Base-by-base conservation (phyloP, 2,888 invertebrate genomes). In the Glaucopsyche alexis region DNA sequence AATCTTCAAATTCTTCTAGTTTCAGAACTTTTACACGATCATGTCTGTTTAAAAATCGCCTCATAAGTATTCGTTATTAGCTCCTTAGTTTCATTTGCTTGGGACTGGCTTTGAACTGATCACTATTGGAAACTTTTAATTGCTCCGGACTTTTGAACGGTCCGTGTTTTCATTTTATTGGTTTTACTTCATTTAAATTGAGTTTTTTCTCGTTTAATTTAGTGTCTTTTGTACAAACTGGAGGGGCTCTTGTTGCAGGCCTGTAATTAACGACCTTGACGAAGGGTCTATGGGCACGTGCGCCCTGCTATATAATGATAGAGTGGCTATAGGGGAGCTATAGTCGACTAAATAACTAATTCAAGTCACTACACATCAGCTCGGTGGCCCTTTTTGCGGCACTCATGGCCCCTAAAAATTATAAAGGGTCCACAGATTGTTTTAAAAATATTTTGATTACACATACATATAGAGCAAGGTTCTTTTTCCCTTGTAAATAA, bases 291-390 rank as follows among this genome's bases (percentile, higher is more conserved):
- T 78, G 85, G 89, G 86, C 93, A 92, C 93, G 93, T 91, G 93
- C 88, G 81, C 80, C 80, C 79, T 85, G 84, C 86, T 87, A 89
- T 90, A 86, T 91, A 92, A 92, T 91, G 90, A 91, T 90, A 90
- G 89, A 92, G 90, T 91, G 85, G 88, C 88, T 85, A 80, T 81
- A 87, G 91, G 91, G 90, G 91, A 86, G 84, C 84, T 82, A 86
- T 88, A 88, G 88, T 88, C 89, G 90, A 90, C 90, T 89, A 89
- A 89, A 93, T 92, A 87, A 91, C 93, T 91, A 92, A 93, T 93
- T 91, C 89, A 88, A 89, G 87, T 86, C 87, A 89, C 86, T 89
- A 88, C 89, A 86, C 87, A 87, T 88, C 87, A 85, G 83, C n/a
- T n/a, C 86, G 87, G 86, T 84, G 83, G 87, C 84, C 84, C 88